Conservation (phyloP, 2,113 vertebrate genomes). For the Salvator merianae region DNA sequence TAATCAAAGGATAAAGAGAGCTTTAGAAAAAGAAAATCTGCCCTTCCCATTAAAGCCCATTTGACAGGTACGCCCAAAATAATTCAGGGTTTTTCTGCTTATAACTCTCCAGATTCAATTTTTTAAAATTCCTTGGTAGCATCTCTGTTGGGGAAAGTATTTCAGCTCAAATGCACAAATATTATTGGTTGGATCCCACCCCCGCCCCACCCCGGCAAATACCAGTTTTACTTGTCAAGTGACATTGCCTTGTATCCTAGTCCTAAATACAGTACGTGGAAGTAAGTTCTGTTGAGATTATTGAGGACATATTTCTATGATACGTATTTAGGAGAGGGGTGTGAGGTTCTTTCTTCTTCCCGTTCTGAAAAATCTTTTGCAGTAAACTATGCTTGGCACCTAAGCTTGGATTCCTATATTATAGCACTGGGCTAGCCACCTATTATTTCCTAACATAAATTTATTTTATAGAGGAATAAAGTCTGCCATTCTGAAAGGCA, state of each 20-base stretch:
- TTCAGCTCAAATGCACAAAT: background rate
- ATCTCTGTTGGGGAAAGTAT: background rate
- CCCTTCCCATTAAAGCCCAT: background rate
- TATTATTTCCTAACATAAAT: conserved; percentile 75
- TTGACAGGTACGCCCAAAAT: background rate
- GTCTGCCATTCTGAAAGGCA: conserved; percentile 72
- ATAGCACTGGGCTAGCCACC: conserved; percentile 61
- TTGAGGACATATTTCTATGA: background rate
- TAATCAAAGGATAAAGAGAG: background rate
- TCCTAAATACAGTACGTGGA: background rate
- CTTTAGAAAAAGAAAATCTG: background rate
- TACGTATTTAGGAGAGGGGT: background rate
- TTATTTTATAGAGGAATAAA: conserved; percentile 81
- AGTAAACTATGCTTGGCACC: conserved; percentile 13
- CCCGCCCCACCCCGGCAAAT: background rate
- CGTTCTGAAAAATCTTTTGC: background rate
- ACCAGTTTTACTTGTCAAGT: background rate
- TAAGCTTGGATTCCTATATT: conserved; percentile 28
- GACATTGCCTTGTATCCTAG: background rate
- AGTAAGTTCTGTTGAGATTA: background rate
- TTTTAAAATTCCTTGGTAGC: background rate
- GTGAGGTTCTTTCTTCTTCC: conserved; percentile 20
- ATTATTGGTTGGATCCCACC: background rate
- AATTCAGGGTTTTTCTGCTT: background rate
- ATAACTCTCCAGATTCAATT: background rate